Base-by-base conservation (phyloP, 1,140 invertebrate genomes). In the Calephelis nemesis region DNA sequence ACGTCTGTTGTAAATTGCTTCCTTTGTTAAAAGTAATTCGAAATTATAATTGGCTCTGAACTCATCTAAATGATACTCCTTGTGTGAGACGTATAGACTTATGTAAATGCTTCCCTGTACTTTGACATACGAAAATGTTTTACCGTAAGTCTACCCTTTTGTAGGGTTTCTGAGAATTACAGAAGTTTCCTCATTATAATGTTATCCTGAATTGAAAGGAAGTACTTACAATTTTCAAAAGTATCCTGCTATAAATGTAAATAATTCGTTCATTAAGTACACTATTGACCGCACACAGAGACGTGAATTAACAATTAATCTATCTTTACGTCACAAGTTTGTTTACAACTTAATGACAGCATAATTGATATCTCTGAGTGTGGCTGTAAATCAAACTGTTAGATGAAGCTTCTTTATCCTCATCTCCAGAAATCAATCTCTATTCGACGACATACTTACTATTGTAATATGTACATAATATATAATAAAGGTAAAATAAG, bases 1-100 rank as follows among this genome's bases (percentile, higher is more conserved):
- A 68, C 63, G 66, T 68, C 72, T 74, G 54, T 70, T 58, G 47
- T n/a, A 63, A 74, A 77, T 73, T 71, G 52, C 71, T 74, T 69
- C 71, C 73, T 72, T 74, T 77, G 73, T 72, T 74, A 72, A 69
- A 71, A 71, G 75, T 74, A 74, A 77, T 77, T 73, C 58, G 13
- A 68, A 73, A 69, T 74, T 74, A 71, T 74, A 77, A 77, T 77
- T 74, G 67, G 71, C 48, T 58, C 66, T 63, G 42, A 68, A 72
- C 47, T 65, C 62, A 67, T 72, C 72, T 69, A 65, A 72, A 74
- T 70, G 65, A 72, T 68, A 69, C 70, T 72, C 19, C 10, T 6
- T 58, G 12, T 58, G 30, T 39, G 7, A 19, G 0, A 30, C 8
- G 15, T 30, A 30, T 58, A 58, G 19, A 58, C 19, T 39, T 58